These are phyloP conservation scores for Clivina fossor DNA, from an alignment of 2,888 invertebrate genomes.

Conservation along the genomic window DNA sequence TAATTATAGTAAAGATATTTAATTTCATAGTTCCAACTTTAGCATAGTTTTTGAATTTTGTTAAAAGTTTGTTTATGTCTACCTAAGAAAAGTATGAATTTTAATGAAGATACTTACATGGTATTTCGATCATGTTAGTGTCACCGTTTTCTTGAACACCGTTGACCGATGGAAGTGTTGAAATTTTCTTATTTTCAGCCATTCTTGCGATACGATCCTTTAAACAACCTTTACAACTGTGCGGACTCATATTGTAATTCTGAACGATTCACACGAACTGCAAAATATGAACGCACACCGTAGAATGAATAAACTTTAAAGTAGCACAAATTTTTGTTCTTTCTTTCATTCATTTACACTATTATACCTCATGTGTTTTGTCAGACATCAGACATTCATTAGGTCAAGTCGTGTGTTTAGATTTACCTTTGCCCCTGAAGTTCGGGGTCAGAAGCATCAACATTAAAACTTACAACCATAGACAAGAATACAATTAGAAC, in stretches of 20 bases:
- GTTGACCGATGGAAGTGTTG: conserved; percentile 45
- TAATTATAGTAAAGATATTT: no score
- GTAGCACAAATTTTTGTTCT: neutral
- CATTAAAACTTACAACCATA: conserved; percentile 10
- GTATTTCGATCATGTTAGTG: conserved; percentile 42
- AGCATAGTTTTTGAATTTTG: no score
- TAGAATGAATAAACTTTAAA: conserved; percentile 33
- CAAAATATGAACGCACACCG: conserved; percentile 1
- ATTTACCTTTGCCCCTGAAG: conserved; percentile 30
- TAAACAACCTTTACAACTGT: conserved; percentile 57
- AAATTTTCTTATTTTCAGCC: conserved; percentile 44
- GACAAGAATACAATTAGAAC: neutral
- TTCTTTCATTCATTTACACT: neutral
- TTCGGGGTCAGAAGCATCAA: conserved; percentile 26
- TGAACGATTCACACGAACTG: conserved; percentile 1
- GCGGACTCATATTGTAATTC: conserved; percentile 55
- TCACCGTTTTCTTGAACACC: conserved; percentile 40
- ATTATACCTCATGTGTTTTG: neutral
- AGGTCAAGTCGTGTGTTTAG: conserved; percentile 20
- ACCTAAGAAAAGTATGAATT: no score
- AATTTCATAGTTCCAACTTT: no score
- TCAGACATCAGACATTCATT: conserved; percentile 3
- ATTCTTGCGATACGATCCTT: conserved; percentile 46
- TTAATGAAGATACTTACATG: conserved; percentile 48
- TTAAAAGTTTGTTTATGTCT: no score